These are phyloP conservation scores for Megalops atlanticus DNA, from an alignment of 2,113 vertebrate genomes.

Conservation along the genomic window DNA sequence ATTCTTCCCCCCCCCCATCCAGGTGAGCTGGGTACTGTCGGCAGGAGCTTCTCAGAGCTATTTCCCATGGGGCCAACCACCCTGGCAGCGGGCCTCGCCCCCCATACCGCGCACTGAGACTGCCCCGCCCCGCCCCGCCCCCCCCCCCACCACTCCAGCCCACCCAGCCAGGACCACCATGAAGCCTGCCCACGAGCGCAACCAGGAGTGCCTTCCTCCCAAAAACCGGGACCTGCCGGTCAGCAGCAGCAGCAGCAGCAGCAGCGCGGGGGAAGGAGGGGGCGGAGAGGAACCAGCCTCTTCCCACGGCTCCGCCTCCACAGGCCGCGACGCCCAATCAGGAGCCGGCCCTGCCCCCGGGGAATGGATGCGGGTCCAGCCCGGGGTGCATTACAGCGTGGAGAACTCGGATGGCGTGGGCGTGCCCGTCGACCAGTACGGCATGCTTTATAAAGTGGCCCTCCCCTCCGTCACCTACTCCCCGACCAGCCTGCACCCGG, in stretches of 20 bases:
- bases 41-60: constrained; percentile 66
- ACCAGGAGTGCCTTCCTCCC: constrained; percentile 96
- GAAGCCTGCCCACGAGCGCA: constrained; percentile 92
- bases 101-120: constrained; percentile 58
- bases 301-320: constrained; percentile 65
- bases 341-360: constrained; percentile 62
- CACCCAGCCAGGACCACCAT: constrained; percentile 67
- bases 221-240: constrained; percentile 91
- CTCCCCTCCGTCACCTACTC: constrained; percentile 85
- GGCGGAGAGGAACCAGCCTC: constrained; percentile 62
- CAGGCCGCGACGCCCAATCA: constrained; percentile 70
- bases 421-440: constrained; percentile 88
- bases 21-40: constrained; percentile 68
- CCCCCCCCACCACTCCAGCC: constrained; percentile 11
- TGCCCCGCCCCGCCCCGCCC: neutral
- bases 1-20: neutral
- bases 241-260: constrained; percentile 59
- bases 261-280: constrained; percentile 31
- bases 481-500: constrained; percentile 82
- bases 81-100: constrained; percentile 51
- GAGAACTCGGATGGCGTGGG: constrained; percentile 78
- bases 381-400: constrained; percentile 73
- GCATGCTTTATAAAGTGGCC: constrained; percentile 94
- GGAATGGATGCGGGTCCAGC: constrained; percentile 77
- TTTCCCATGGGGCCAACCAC: constrained; percentile 56